Conservation (phyloP, 2,888 invertebrate genomes). For the Drosophila paracracens region DNA sequence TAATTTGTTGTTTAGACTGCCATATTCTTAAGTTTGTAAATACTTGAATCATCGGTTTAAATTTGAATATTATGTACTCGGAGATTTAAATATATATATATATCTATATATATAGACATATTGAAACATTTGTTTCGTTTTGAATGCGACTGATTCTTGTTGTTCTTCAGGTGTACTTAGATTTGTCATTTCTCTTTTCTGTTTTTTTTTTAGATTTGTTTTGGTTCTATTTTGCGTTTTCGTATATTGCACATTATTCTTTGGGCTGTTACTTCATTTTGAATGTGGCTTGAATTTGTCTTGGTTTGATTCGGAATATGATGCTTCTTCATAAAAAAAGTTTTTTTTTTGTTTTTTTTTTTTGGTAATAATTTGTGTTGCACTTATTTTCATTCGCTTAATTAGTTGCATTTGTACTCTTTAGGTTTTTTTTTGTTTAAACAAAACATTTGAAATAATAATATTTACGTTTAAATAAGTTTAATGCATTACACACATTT, state of each 20-base stretch:
- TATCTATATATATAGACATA: conserved; percentile 10
- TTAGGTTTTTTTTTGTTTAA: conserved; percentile 36
- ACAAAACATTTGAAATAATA: conserved; percentile 70
- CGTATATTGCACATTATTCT: conserved; percentile 22
- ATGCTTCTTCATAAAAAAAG: conserved; percentile 35
- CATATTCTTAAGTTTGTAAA: conserved; percentile 35
- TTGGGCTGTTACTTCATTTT: conserved; percentile 41
- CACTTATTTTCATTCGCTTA: conserved; percentile 56
- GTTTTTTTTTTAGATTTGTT: conserved; percentile 21
- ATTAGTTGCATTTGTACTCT: conserved; percentile 45
- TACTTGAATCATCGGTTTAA: conserved; percentile 31
- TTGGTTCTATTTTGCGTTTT: conserved; percentile 26
- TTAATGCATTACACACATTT: conserved; percentile 77
- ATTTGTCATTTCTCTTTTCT: conserved; percentile 16
- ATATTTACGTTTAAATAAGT: conserved; percentile 73
- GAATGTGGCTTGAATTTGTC: conserved; percentile 31
- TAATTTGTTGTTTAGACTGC: conserved; percentile 16
- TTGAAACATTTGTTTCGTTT: conserved; percentile 36
- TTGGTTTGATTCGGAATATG: conserved; percentile 29
- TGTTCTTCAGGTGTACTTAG: conserved; percentile 46
- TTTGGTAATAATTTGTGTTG: conserved; percentile 39
- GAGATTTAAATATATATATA: conserved; percentile 2
- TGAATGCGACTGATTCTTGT: conserved; percentile 27
- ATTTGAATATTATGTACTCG: conserved; percentile 23
- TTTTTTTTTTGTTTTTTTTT: conserved; percentile 2